Percentiles rank a stretch among this genome's conserved stretches.
phyloP scores from a whole-genome alignment of 2,888 invertebrate species.

The Ametastegia equiseti region DNA sequence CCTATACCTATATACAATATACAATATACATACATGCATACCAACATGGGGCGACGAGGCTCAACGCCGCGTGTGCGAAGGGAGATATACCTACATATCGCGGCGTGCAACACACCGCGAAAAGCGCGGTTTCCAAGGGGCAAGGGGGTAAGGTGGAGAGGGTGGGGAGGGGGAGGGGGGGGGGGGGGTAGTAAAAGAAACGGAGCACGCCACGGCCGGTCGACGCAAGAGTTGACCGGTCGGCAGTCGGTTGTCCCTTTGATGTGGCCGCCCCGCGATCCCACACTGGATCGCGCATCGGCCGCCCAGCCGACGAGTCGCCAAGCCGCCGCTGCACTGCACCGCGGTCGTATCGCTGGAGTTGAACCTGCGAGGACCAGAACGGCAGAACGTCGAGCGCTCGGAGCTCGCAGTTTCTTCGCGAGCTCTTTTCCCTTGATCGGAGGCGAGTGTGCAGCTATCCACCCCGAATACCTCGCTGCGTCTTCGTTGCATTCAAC shows the following conservation, averaged over 20 bases:
- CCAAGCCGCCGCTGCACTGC: too few relatives aligned
- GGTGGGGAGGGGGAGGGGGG: neutral
- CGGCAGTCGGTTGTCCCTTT: conserved; percentile 71
- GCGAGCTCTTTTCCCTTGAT: neutral
- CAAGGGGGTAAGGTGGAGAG: neutral
- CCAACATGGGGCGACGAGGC: neutral
- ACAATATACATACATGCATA: too few relatives aligned
- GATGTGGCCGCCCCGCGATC: conserved; percentile 68
- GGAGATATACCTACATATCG: conserved; percentile 47
- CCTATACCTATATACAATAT: too few relatives aligned
- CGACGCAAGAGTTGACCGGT: conserved; percentile 42
- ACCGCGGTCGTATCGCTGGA: conserved; percentile 16
- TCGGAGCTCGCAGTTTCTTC: neutral
- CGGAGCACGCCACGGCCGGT: conserved; percentile 40
- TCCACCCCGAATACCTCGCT: conserved; percentile 45
- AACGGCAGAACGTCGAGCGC: neutral
- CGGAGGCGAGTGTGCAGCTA: too few relatives aligned
- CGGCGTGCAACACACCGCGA: conserved; percentile 10
- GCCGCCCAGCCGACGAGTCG: conserved; percentile 5
- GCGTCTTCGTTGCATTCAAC: conserved; percentile 40
- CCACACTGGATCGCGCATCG: conserved; percentile 14
- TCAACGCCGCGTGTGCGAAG: neutral
- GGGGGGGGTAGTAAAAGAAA: conserved; percentile 38
- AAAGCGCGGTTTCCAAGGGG: too few relatives aligned
- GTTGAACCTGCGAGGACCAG: neutral